These are phyloP conservation scores for Pteronotus mesoamericanus DNA, from an alignment of 2,797 vertebrate genomes.

Conservation along the genomic window DNA sequence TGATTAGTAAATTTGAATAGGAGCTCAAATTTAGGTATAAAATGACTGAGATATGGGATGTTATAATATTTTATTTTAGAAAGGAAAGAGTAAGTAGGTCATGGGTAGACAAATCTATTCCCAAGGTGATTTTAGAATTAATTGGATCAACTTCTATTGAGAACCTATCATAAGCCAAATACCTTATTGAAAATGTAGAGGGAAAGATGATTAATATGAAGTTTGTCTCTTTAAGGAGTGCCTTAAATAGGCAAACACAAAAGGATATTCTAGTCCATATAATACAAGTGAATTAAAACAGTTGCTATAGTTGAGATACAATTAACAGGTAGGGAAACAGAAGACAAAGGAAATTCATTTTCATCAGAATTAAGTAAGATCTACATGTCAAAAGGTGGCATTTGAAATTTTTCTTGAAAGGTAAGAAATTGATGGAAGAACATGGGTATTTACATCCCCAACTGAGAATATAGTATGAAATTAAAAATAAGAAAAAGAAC, in stretches of 20 bases:
- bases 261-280: background rate
- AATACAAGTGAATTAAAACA: background rate
- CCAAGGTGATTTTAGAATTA: conserved; percentile 20
- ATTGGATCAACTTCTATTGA: background rate
- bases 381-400: background rate
- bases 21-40: background rate
- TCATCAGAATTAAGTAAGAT: background rate
- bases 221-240: background rate
- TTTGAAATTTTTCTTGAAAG: conserved; percentile 26
- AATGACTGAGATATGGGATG: background rate
- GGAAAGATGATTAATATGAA: background rate
- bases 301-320: background rate
- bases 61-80: background rate
- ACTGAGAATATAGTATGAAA: background rate
- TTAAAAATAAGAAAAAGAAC: background rate
- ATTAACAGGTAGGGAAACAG: background rate
- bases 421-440: background rate
- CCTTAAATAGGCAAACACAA: background rate
- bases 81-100: background rate
- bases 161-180: background rate
- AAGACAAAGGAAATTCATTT: background rate
- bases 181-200: background rate
- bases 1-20: background rate
- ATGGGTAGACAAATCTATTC: background rate
- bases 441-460: background rate